These are phyloP conservation scores for Sapayoa aenigma DNA, from an alignment of 2,113 vertebrate species.

Conservation along the genomic window DNA sequence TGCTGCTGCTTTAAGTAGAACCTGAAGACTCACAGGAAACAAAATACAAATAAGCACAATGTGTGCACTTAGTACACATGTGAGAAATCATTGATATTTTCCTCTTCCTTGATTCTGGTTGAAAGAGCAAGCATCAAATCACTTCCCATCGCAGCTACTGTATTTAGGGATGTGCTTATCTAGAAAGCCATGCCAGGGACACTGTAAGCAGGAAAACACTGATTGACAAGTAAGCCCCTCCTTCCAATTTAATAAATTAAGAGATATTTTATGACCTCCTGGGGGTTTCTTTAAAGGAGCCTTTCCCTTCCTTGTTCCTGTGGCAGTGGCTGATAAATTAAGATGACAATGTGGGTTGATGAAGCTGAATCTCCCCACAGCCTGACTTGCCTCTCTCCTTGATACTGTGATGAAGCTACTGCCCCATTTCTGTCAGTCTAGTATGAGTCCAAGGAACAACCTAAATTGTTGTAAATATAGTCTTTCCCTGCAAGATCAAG, in stretches of 20 bases:
- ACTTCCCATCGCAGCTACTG: neutral
- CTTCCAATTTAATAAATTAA: neutral
- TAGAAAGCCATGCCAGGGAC: neutral
- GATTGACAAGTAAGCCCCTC: neutral
- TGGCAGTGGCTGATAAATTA: neutral
- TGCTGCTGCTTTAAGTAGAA: neutral
- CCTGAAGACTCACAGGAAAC: neutral
- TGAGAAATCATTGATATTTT: neutral
- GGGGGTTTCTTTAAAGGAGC: neutral
- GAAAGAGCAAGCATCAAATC: neutral
- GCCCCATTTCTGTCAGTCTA: neutral
- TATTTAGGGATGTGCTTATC: neutral
- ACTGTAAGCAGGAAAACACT: neutral
- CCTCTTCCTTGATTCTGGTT: neutral
- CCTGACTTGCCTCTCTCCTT: neutral
- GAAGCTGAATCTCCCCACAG: neutral
- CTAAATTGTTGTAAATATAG: neutral
- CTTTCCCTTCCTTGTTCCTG: neutral
- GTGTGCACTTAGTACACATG: accelerated
- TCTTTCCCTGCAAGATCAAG: constrained; percentile 30
- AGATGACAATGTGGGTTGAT: neutral
- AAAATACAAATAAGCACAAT: neutral
- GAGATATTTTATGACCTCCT: neutral
- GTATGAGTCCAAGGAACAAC: neutral
- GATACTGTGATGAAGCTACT: neutral